These are phyloP conservation scores for Sinohyriopsis cumingii DNA, from an alignment of 2,888 invertebrate species.

Conservation along the genomic window DNA sequence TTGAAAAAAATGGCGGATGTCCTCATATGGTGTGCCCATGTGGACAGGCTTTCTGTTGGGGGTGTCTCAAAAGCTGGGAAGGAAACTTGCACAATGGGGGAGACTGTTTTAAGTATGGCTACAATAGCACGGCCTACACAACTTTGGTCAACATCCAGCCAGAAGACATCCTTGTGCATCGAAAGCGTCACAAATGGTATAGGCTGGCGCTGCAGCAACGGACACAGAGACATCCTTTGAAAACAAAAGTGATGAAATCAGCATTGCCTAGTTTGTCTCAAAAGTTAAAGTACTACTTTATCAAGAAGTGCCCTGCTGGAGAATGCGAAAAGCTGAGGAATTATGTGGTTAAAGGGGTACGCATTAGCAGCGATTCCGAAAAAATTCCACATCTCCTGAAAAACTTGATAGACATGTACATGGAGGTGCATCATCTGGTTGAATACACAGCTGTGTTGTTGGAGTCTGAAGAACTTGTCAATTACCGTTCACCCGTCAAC, in stretches of 20 bases:
- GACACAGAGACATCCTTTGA: conserved; percentile 19
- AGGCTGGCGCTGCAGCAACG: conserved; percentile 28
- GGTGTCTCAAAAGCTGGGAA: conserved; percentile 32
- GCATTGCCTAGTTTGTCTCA: conserved; percentile 14
- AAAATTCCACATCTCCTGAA: conserved; percentile 24
- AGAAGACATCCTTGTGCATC: background rate
- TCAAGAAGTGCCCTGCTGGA: conserved; percentile 6
- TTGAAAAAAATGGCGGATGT: conserved; percentile 51
- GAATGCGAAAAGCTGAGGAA: conserved; percentile 8
- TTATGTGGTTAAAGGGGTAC: conserved; percentile 8
- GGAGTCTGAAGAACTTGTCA: conserved; percentile 7
- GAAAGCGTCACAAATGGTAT: conserved; percentile 20
- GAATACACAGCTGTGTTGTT: conserved; percentile 39
- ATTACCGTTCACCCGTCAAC: background rate
- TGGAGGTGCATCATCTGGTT: conserved; percentile 36
- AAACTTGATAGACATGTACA: conserved; percentile 30
- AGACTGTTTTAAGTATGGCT: conserved; percentile 12
- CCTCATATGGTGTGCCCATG: conserved; percentile 44
- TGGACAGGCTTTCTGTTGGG: conserved; percentile 47
- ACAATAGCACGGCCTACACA: conserved; percentile 10
- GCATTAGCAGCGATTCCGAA: conserved; percentile 10
- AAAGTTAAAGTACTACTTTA: conserved; percentile 15
- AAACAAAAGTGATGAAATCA: conserved; percentile 12
- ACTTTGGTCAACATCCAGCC: conserved; percentile 3
- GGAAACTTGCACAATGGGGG: conserved; percentile 2